These are phyloP conservation scores for Glyptemys insculpta DNA, from an alignment of 2,797 vertebrate species.

Conservation along the genomic window DNA sequence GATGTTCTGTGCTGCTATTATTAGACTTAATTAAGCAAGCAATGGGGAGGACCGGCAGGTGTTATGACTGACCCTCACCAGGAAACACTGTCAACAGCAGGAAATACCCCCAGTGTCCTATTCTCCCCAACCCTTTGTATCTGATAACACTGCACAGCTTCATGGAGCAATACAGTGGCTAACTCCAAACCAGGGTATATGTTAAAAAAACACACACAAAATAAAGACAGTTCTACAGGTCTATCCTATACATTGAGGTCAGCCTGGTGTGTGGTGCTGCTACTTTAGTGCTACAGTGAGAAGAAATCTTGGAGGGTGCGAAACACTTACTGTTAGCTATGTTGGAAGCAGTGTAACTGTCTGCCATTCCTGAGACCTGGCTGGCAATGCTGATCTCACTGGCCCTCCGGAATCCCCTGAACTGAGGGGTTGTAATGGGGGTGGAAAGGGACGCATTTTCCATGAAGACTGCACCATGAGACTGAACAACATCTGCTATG, in stretches of 20 bases:
- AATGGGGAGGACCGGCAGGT: background rate
- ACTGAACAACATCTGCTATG: constrained; percentile 97
- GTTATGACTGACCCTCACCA: background rate
- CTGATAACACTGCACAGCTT: background rate
- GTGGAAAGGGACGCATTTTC: constrained; percentile 93
- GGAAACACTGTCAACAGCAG: background rate
- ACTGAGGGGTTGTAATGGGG: constrained; percentile 87
- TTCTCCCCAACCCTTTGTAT: background rate
- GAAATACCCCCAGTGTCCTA: background rate
- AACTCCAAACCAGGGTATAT: background rate
- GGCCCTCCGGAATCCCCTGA: constrained; percentile 93
- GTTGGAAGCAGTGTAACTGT: constrained; percentile 96
- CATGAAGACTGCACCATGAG: constrained; percentile 95
- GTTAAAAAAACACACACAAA: background rate
- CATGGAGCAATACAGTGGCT: background rate
- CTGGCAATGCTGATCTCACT: constrained; percentile 99
- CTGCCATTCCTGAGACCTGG: constrained; percentile 98
- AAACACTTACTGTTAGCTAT: constrained; percentile 97
- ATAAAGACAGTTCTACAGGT: constrained; percentile 25
- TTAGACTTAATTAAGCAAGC: background rate
- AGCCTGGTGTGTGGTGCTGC: background rate
- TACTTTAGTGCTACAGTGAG: background rate
- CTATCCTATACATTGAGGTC: background rate
- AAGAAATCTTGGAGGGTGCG: constrained; percentile 13
- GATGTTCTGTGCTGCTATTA: background rate